Evolutionary conservation across 2,113 vertebrate genomes (phyloP).

Genomic region (Lanius ludovicianus): DNA sequence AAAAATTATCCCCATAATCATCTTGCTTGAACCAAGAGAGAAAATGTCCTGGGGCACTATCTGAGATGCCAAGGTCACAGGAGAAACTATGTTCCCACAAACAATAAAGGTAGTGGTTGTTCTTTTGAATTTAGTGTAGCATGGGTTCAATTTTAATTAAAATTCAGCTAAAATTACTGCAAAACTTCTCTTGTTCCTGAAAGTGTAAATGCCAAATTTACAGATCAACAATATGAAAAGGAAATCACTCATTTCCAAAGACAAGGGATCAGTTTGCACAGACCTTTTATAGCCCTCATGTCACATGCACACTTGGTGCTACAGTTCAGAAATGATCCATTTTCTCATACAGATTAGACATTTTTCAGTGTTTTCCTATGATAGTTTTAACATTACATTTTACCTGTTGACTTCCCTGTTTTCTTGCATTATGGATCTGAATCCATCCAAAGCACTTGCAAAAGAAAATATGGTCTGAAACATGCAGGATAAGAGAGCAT

Average conservation of each 20-base stretch:
- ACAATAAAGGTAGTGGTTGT: neutral
- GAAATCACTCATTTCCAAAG: neutral
- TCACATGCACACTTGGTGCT: neutral
- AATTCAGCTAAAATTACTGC: neutral
- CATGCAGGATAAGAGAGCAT: neutral
- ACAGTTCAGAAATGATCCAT: neutral
- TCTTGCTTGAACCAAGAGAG: neutral
- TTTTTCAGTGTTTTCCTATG: neutral
- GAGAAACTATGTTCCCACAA: neutral
- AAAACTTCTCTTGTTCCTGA: neutral
- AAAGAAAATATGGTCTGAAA: neutral
- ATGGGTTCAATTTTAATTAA: neutral
- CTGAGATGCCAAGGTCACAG: neutral
- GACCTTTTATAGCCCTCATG: neutral
- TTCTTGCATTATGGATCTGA: neutral
- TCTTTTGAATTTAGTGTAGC: neutral
- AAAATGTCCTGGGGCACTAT: neutral
- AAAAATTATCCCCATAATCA: neutral
- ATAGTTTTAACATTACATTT: neutral
- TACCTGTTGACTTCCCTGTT: neutral
- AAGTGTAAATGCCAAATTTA: neutral
- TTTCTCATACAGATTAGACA: neutral
- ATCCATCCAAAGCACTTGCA: neutral
- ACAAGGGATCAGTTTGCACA: neutral
- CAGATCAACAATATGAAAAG: neutral